Conservation (phyloP, 2,888 invertebrate genomes). For the Bombylius discolor region DNA sequence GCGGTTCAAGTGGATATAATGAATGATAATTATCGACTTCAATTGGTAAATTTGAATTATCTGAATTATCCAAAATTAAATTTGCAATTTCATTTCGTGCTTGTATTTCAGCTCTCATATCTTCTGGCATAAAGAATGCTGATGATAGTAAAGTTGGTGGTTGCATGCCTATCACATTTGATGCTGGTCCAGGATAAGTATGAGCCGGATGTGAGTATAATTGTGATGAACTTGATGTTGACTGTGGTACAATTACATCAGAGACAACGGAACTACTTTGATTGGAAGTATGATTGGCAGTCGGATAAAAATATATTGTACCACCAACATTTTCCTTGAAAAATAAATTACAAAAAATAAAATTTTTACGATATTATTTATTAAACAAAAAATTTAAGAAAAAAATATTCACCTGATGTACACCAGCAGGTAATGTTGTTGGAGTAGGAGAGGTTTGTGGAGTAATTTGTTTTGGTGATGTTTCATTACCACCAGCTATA, state of each 20-base stretch:
- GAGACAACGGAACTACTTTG: slow-evolving; percentile 29
- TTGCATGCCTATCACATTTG: slow-evolving; percentile 35
- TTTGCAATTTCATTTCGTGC: slow-evolving; percentile 37
- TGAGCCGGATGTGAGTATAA: slow-evolving; percentile 29
- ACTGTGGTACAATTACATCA: slow-evolving; percentile 24
- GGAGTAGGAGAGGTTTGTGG: slow-evolving; percentile 40
- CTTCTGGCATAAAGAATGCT: slow-evolving; percentile 74
- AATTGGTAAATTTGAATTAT: slow-evolving; percentile 55
- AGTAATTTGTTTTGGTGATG: slow-evolving; percentile 39
- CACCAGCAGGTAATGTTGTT: slow-evolving; percentile 29
- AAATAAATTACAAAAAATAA: background rate
- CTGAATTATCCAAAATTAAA: slow-evolving; percentile 58
- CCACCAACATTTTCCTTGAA: slow-evolving; percentile 78
- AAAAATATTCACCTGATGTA: slow-evolving; percentile 30
- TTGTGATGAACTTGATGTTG: slow-evolving; percentile 25
- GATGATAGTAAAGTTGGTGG: slow-evolving; percentile 39
- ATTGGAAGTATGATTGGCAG: slow-evolving; percentile 41
- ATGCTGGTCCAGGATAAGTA: slow-evolving; percentile 36
- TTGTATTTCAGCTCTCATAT: slow-evolving; percentile 46
- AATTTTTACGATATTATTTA: background rate
- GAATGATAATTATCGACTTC: slow-evolving; percentile 86
- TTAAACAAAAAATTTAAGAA: background rate
- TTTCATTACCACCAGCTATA: slow-evolving; percentile 22
- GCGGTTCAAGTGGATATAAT: slow-evolving; percentile 69
- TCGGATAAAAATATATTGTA: slow-evolving; percentile 85